Evolutionary conservation across 2,888 invertebrate species (phyloP).

Genomic region (Euspilapteryx auroguttella): DNA sequence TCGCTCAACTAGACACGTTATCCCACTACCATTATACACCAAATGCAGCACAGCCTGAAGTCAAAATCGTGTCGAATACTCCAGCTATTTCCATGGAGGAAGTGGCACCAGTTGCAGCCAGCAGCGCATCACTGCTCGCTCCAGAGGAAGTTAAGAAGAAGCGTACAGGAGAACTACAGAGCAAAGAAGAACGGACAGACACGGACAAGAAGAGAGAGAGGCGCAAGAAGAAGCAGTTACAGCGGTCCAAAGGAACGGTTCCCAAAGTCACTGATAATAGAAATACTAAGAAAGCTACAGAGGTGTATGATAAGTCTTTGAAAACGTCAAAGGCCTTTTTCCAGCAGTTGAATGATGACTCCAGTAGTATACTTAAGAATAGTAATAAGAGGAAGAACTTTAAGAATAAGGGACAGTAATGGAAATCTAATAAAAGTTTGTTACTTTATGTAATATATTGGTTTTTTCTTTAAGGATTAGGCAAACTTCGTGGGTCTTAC

Average conservation of each 20-base stretch:
- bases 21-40: conserved; percentile 95
- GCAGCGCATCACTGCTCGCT: conserved; percentile 82
- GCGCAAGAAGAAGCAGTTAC: conserved; percentile 81
- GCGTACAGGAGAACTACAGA: conserved; percentile 57
- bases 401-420: conserved; percentile 28
- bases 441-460: too few species aligned
- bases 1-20: conserved; percentile 86
- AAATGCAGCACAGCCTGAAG: conserved; percentile 79
- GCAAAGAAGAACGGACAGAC: conserved; percentile 77
- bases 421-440: too few species aligned
- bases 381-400: conserved; percentile 21
- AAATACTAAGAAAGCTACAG: conserved; percentile 59
- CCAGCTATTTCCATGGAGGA: conserved; percentile 94
- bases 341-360: conserved; percentile 78
- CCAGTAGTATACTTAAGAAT: conserved; percentile 36
- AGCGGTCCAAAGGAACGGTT: conserved; percentile 53
- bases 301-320: conserved; percentile 58
- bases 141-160: conserved; percentile 87
- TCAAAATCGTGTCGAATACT: conserved; percentile 87
- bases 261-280: conserved; percentile 49
- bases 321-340: conserved; percentile 83
- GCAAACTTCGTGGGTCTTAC: too few species aligned
- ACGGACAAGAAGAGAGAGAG: conserved; percentile 90
- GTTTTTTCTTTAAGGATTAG: too few species aligned
- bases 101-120: conserved; percentile 87